These are phyloP conservation scores for Iphiclides podalirius DNA, from an alignment of 2,888 invertebrate species.

Conservation along the genomic window DNA sequence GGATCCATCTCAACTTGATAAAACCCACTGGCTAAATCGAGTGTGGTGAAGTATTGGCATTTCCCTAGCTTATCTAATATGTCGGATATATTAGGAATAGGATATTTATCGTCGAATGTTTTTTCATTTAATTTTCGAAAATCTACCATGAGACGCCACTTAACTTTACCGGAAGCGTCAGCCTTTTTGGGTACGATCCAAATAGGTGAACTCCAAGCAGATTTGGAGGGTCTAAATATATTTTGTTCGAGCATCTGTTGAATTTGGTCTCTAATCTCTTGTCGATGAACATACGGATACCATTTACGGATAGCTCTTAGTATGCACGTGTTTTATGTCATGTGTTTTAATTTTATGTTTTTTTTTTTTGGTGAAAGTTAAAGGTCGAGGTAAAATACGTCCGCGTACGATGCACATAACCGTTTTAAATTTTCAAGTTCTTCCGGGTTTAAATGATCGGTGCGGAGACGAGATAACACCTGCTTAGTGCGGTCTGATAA, in stretches of 20 bases:
- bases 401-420: neutral
- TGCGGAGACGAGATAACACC: conserved; percentile 32
- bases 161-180: conserved; percentile 32
- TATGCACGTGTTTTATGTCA: conserved; percentile 22
- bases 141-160: conserved; percentile 30
- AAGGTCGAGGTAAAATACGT: conserved; percentile 16
- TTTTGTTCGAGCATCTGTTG: conserved; percentile 2
- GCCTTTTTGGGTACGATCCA: conserved; percentile 43
- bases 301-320: conserved; percentile 27
- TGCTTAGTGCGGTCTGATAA: conserved; percentile 17
- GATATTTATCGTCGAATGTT: conserved; percentile 33
- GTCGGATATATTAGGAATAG: conserved; percentile 33
- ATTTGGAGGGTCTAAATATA: conserved; percentile 28
- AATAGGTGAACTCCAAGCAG: conserved; percentile 41
- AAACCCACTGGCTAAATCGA: conserved; percentile 20
- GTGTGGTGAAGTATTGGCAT: neutral
- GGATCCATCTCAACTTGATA: conserved; percentile 29
- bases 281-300: conserved; percentile 21
- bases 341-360: neutral
- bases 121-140: conserved; percentile 34
- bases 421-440: conserved; percentile 32
- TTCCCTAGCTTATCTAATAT: conserved; percentile 28
- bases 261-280: conserved; percentile 24
- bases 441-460: conserved; percentile 35
- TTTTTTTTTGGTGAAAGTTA: conserved; percentile 18